Evolutionary conservation across 2,113 vertebrate species (phyloP).

Genomic region (Salvelinus fontinalis): DNA sequence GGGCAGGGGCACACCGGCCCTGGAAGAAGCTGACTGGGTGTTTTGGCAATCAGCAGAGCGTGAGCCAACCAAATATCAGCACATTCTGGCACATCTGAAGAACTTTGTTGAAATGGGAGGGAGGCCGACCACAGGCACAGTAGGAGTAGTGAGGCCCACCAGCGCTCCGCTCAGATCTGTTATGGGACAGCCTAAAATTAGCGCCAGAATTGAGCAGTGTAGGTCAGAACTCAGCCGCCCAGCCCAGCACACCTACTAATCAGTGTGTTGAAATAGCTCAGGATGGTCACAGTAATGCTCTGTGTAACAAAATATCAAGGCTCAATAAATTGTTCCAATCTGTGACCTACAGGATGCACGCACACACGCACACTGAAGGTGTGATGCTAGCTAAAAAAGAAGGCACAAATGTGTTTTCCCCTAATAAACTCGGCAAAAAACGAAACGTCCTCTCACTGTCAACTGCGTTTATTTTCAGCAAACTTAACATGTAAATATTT

Average conservation of each 20-base stretch:
- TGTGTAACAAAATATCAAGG: conserved; percentile 42
- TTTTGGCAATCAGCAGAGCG: conserved; percentile 20
- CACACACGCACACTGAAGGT: neutral
- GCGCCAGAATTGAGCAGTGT: conserved; percentile 48
- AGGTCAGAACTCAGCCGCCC: conserved; percentile 54
- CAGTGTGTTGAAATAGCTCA: conserved; percentile 67
- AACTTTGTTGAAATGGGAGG: conserved; percentile 24
- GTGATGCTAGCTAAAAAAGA: neutral
- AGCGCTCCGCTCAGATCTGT: conserved; percentile 41
- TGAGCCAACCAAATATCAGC: conserved; percentile 31
- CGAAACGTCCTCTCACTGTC: too few species aligned
- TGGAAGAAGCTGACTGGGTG: conserved; percentile 14
- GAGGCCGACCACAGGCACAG: conserved; percentile 26
- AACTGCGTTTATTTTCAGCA: too few species aligned
- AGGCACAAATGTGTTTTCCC: neutral
- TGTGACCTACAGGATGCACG: conserved; percentile 35
- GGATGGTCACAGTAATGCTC: conserved; percentile 51
- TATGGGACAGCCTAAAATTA: conserved; percentile 65
- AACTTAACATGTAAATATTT: too few species aligned
- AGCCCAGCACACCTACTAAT: conserved; percentile 68
- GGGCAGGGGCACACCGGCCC: neutral
- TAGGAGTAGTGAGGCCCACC: conserved; percentile 40
- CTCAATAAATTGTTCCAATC: conserved; percentile 52
- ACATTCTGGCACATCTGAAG: conserved; percentile 28
- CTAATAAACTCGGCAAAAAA: too few species aligned